Percentiles rank a stretch among this genome's conserved stretches.
These are phyloP conservation scores for Holocentrus rufus DNA, from an alignment of 2,797 vertebrate species.

Conservation along the genomic window DNA sequence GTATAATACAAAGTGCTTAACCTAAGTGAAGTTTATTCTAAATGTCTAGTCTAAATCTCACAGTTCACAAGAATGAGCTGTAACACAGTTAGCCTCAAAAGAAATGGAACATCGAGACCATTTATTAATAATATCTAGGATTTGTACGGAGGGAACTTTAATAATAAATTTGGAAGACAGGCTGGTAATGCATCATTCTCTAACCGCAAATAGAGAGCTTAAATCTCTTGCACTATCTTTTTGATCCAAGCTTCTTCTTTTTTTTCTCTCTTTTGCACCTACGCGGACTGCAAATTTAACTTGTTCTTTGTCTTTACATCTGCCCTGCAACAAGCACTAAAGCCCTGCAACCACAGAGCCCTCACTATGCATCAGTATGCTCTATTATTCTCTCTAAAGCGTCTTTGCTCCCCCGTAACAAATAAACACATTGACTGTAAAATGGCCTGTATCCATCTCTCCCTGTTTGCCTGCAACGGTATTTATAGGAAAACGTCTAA, in stretches of 20 bases:
- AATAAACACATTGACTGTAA: constrained; percentile 24
- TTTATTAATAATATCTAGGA: constrained; percentile 43
- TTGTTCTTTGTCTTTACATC: constrained; percentile 14
- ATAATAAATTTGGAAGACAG: constrained; percentile 30
- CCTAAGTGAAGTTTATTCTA: not conserved
- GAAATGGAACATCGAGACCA: constrained; percentile 4
- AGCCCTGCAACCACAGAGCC: constrained; percentile 40
- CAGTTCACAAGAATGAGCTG: not conserved
- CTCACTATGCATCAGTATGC: constrained; percentile 20
- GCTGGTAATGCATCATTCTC: constrained; percentile 19
- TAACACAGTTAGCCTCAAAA: too few species aligned
- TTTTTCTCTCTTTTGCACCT: constrained; percentile 21
- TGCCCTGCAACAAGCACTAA: constrained; percentile 24
- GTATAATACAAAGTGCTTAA: constrained; percentile 33
- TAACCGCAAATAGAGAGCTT: constrained; percentile 25
- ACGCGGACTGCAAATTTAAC: constrained; percentile 43
- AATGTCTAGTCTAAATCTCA: constrained; percentile 30
- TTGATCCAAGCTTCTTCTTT: constrained; percentile 25
- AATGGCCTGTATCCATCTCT: not conserved
- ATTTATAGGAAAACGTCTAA: not conserved
- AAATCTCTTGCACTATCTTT: constrained; percentile 39
- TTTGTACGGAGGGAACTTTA: constrained; percentile 27
- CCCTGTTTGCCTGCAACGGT: not conserved
- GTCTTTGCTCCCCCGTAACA: constrained; percentile 18
- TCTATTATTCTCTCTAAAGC: constrained; percentile 24